phyloP scores from a whole-genome alignment of 2,113 vertebrate genomes.

The Pelodiscus sinensis region DNA sequence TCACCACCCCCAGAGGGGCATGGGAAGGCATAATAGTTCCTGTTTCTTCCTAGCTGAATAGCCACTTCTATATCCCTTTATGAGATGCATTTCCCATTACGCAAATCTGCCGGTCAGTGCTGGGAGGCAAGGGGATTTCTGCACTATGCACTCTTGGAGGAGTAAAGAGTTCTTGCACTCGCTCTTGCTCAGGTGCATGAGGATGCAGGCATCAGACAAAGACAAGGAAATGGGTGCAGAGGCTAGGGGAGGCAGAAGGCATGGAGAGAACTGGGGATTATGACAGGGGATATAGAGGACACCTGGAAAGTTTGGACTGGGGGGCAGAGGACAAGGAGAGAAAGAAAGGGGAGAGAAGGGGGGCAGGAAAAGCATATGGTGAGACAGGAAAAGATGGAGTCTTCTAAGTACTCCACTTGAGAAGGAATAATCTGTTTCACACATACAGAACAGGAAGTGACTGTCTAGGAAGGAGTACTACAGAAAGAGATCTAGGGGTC shows the following conservation, averaged over 20 bases:
- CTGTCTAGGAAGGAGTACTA: too few relatives aligned
- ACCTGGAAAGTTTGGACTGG: not conserved
- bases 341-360: not conserved
- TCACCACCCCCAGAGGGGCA: not conserved
- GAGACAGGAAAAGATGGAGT: not conserved
- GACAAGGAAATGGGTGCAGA: accelerated
- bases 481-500: too few relatives aligned
- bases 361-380: not conserved
- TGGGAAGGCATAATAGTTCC: not conserved
- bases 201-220: not conserved
- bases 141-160: not conserved
- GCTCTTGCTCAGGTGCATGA: not conserved
- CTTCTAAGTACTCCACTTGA: not conserved
- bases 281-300: not conserved
- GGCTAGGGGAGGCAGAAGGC: not conserved
- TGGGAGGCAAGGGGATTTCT: not conserved
- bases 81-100: not conserved
- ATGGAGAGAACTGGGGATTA: accelerated
- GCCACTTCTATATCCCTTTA: not conserved
- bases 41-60: not conserved
- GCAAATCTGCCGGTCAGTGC: not conserved
- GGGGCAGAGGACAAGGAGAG: not conserved
- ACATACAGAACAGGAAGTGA: too few relatives aligned
- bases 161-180: too few relatives aligned
- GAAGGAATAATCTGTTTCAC: too few relatives aligned